Conservation (phyloP, 2,797 vertebrate species). For the Tenualosa ilisha region DNA sequence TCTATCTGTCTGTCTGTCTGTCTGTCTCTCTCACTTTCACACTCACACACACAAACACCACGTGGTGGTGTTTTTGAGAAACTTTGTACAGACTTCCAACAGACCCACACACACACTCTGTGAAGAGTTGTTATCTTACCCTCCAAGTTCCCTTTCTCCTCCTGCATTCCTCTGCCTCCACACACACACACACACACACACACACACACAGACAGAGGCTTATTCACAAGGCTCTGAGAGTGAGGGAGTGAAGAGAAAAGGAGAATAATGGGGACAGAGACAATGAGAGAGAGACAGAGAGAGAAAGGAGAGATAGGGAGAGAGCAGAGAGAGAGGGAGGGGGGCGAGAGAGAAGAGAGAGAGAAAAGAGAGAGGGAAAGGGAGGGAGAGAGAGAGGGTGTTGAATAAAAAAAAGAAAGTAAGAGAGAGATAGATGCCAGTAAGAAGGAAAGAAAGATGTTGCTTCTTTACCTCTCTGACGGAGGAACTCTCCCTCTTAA, state of each 20-base stretch:
- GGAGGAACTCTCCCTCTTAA: no score
- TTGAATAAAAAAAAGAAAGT: not conserved
- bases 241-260: not conserved
- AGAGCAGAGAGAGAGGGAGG: not conserved
- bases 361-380: not conserved
- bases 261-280: no score
- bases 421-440: not conserved
- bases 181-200: not conserved
- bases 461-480: no score
- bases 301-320: not conserved
- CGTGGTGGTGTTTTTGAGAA: no score
- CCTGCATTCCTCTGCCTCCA: not conserved
- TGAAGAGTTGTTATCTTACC: not conserved
- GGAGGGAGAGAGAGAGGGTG: not conserved
- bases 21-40: no score
- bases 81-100: no score
- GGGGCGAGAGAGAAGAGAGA: no score
- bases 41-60: no score
- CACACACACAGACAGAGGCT: not conserved
- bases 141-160: conserved; percentile 1
- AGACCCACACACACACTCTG: not conserved
- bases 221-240: not conserved
- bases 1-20: no score
- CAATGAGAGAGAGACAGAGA: no score
- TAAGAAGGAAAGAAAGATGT: not conserved